phyloP scores from a whole-genome alignment of 1,140 invertebrate species.

The Zelostemma sp. region DNA sequence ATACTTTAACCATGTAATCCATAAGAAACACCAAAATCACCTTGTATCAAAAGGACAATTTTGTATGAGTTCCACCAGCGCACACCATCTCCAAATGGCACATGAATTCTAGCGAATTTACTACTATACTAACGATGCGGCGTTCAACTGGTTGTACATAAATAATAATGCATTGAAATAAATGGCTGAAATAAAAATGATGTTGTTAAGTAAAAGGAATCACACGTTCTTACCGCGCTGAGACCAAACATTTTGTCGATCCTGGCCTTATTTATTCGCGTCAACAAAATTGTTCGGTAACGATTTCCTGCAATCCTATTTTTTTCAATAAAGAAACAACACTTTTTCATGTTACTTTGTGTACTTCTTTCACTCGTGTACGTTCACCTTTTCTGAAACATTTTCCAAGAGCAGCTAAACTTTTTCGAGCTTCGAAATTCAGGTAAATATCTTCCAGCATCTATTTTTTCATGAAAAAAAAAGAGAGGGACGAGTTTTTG shows the following conservation, averaged over 20 bases:
- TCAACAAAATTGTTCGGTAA: not conserved
- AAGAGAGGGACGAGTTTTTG: not conserved
- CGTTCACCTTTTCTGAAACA: not conserved
- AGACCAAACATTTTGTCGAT: conserved; percentile 31
- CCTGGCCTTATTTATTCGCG: not conserved
- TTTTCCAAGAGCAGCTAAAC: not conserved
- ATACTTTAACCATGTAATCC: conserved; percentile 53
- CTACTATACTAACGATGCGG: conserved; percentile 51
- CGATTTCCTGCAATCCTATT: not conserved
- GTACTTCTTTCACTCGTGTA: too few relatives aligned
- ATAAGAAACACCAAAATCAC: conserved; percentile 69
- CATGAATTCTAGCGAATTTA: conserved; percentile 59
- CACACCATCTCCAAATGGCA: conserved; percentile 67
- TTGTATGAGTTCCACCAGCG: conserved; percentile 67
- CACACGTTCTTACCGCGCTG: conserved; percentile 31
- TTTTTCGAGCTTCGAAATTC: not conserved
- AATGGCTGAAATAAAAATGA: conserved; percentile 63
- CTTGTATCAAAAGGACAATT: conserved; percentile 66
- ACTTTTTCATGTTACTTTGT: too few relatives aligned
- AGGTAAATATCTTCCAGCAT: not conserved
- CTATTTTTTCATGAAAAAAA: not conserved
- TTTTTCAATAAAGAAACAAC: too few relatives aligned
- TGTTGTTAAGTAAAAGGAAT: conserved; percentile 63
- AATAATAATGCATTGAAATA: conserved; percentile 65
- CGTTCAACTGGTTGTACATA: conserved; percentile 65